phyloP scores from a whole-genome alignment of 37 sponge, comb jelly and placozoan species.

The Halichondria panicea region DNA sequence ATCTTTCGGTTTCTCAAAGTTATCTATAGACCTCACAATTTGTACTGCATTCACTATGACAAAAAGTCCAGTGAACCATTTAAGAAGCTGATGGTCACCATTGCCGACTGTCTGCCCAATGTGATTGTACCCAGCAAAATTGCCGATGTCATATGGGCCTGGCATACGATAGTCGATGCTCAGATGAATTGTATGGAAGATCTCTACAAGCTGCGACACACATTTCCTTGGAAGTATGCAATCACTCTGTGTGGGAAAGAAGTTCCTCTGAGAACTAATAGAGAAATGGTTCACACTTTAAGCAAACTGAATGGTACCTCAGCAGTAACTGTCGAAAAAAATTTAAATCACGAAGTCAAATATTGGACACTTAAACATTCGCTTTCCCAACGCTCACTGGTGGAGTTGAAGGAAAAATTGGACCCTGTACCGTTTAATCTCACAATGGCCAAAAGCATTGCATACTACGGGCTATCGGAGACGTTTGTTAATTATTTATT shows the following conservation, averaged over 20 bases:
- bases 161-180: slow-evolving; percentile 26
- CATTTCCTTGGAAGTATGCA: slow-evolving; percentile 42
- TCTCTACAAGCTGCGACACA: neutral
- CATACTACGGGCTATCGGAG: slow-evolving; percentile 6
- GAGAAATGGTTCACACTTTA: slow-evolving; percentile 46
- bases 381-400: too few relatives aligned
- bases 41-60: slow-evolving; percentile 45
- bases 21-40: slow-evolving; percentile 40
- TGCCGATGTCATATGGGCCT: slow-evolving; percentile 2
- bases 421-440: neutral
- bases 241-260: slow-evolving; percentile 65
- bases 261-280: slow-evolving; percentile 51
- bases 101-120: slow-evolving; percentile 32
- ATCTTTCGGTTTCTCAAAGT: slow-evolving; percentile 22
- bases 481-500: neutral
- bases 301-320: slow-evolving; percentile 23
- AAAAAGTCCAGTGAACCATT: slow-evolving; percentile 1
- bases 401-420: too few relatives aligned
- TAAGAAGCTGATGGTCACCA: neutral
- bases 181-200: slow-evolving; percentile 40
- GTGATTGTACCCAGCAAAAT: slow-evolving; percentile 22
- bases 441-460: slow-evolving; percentile 2
- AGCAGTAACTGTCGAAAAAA: too few relatives aligned
- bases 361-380: too few relatives aligned
- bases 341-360: too few relatives aligned